These are phyloP conservation scores for Natator depressus DNA, from an alignment of 2,113 vertebrate genomes.

Conservation along the genomic window DNA sequence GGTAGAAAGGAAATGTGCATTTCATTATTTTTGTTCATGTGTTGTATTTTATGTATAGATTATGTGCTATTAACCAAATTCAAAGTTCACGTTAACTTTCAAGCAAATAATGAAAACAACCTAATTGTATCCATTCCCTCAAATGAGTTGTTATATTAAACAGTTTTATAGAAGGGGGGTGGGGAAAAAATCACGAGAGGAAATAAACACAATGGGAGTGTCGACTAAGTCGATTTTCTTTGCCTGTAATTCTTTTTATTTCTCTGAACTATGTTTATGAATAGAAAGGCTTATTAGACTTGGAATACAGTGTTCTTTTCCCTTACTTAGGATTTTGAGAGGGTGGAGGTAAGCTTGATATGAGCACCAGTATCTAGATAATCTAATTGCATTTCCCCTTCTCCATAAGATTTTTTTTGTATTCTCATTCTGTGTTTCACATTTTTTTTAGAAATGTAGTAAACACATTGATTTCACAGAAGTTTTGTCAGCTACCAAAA, in stretches of 20 bases:
- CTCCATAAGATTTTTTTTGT: background rate
- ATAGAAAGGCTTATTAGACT: background rate
- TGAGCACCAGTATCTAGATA: background rate
- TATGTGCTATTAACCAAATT: background rate
- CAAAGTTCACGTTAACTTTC: background rate
- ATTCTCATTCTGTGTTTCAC: background rate
- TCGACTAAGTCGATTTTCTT: background rate
- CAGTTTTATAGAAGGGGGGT: background rate
- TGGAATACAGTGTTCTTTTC: background rate
- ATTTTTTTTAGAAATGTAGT: slow-evolving; percentile 12
- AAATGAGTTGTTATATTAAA: background rate
- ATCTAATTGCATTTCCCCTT: background rate
- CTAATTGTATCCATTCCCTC: background rate
- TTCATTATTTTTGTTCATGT: background rate
- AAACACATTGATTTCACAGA: background rate
- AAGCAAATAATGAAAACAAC: background rate
- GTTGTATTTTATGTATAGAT: background rate
- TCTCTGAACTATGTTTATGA: background rate
- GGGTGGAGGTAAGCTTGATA: background rate
- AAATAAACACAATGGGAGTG: background rate
- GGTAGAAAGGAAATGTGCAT: background rate
- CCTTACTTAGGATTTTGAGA: background rate
- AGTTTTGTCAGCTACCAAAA: background rate
- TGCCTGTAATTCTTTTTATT: background rate
- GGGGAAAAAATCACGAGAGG: background rate